Percentiles rank a stretch among this genome's conserved stretches.
phyloP scores from a whole-genome alignment of 2,888 invertebrate genomes.

The Drosophila tripunctata region DNA sequence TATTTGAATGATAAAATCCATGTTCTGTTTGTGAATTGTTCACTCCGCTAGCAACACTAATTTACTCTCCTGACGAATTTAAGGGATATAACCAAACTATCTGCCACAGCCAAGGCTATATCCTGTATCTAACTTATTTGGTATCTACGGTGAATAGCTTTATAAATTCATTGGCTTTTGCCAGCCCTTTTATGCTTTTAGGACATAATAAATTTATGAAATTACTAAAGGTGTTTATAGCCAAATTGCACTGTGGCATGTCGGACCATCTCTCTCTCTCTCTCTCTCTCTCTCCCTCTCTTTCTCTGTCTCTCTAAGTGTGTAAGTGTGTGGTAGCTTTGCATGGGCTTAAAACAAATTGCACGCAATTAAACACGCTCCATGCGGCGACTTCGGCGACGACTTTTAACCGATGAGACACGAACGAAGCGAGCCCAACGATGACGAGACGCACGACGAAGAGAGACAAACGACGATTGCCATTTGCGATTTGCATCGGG shows the following conservation, averaged over 20 bases:
- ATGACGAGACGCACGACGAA: not conserved
- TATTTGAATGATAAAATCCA: too few species aligned
- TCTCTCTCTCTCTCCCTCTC: not conserved
- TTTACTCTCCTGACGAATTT: too few species aligned
- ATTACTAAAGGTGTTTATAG: conserved; percentile 1
- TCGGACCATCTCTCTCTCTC: too few species aligned
- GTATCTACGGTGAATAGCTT: not conserved
- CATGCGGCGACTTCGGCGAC: conserved; percentile 40
- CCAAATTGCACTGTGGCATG: conserved; percentile 10
- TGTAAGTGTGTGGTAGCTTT: conserved; percentile 55
- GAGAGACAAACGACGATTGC: conserved; percentile 23
- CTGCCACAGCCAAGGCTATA: too few species aligned
- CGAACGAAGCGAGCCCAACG: conserved; percentile 7
- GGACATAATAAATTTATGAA: not conserved
- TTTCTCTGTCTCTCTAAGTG: conserved; percentile 2
- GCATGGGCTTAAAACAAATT: conserved; percentile 68
- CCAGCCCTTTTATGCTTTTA: too few species aligned
- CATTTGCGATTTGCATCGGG: conserved; percentile 48
- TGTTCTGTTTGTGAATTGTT: too few species aligned
- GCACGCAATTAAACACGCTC: conserved; percentile 76
- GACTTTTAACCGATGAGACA: not conserved
- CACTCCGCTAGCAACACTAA: too few species aligned
- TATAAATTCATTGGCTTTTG: too few species aligned
- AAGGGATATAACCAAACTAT: too few species aligned
- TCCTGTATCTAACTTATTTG: too few species aligned